Evolutionary conservation across 2,797 vertebrate species (phyloP).

Genomic region (Sebastes baramenuke): DNA sequence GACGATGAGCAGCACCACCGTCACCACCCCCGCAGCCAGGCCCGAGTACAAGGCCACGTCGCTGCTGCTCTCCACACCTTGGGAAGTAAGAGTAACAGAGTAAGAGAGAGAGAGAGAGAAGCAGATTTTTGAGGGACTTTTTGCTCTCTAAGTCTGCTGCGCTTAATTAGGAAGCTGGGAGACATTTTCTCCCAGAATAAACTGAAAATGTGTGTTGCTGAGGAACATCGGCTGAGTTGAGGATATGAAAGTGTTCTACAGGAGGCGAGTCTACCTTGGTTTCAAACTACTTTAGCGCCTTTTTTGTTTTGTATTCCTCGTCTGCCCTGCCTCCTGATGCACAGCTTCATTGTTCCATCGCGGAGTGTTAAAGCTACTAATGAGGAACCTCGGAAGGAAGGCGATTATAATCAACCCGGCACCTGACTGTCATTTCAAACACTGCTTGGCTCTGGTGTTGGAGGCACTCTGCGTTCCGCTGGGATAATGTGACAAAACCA

Average conservation of each 20-base stretch:
- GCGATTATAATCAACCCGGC: slow-evolving; percentile 88
- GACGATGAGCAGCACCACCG: slow-evolving; percentile 90
- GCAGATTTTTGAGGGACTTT: neutral
- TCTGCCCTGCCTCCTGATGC: slow-evolving; percentile 37
- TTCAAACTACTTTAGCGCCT: slow-evolving; percentile 44
- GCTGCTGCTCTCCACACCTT: slow-evolving; percentile 89
- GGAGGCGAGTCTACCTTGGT: slow-evolving; percentile 32
- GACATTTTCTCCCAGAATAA: slow-evolving; percentile 36
- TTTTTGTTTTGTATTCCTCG: slow-evolving; percentile 35
- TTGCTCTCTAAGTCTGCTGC: neutral
- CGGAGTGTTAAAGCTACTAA: slow-evolving; percentile 71
- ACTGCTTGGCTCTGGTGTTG: slow-evolving; percentile 66
- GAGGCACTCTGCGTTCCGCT: slow-evolving; percentile 81
- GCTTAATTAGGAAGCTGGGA: slow-evolving; percentile 36
- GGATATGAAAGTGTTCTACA: slow-evolving; percentile 22
- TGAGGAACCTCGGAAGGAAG: slow-evolving; percentile 82
- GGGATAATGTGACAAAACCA: slow-evolving; percentile 90
- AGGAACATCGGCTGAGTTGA: slow-evolving; percentile 11
- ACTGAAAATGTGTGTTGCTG: slow-evolving; percentile 10
- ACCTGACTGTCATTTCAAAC: slow-evolving; percentile 96
- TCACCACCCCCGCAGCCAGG: slow-evolving; percentile 91
- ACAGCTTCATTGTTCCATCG: slow-evolving; percentile 58
- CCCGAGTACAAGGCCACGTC: slow-evolving; percentile 95
- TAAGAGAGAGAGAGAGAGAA: neutral
- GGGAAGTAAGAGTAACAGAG: neutral